Base-by-base conservation (phyloP, 2,797 vertebrate species). In the Melanotaenia pygmaea region DNA sequence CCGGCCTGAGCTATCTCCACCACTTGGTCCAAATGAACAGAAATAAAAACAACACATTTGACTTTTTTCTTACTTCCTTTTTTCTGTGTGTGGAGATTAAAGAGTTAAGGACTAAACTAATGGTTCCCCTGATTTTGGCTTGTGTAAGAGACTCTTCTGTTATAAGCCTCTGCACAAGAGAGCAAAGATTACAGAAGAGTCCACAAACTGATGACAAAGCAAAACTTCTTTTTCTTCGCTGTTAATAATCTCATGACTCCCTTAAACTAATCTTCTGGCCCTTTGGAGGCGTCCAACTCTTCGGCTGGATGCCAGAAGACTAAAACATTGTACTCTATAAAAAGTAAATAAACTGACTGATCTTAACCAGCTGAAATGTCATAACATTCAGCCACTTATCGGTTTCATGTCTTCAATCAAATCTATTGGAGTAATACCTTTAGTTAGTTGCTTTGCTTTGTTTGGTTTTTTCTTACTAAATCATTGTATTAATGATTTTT, bases 161-260 rank as follows among this genome's bases (percentile, higher is more conserved):
- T n/a, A 9, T 51, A 60, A 37, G 37, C 30, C n/a, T 57, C 20
- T 62, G 59, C 35, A 43, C 54, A 61, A 24, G 14, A 38, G 26
- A 18, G 26, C 28, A 45, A 45, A 57, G 37, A 70, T 63, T 45
- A 61, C 58, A 50, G 62, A 54, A 32, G 24, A 64, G 5, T 24
- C 34, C 54, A 51, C 14, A 53, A 51, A 67, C 18, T 18, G 11
- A 38, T 40, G 12, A 58, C 13, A 60, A 32, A 34, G 53, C 32
- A 20, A 8, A 71, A 28, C 28, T n/a, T 64, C 28, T 30, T 51
- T 71, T 64, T 14, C 18, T 13, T 13, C 1, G 20, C 20, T 9
- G 26, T 57, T 62, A 30, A 67, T 73, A 67, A 64, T 51, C 22
- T 51, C 54, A 24, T 12, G 8, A 37, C 47, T 45, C 37, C 20